phyloP scores from a whole-genome alignment of 2,888 invertebrate species.

The Pollenia griseotomentosa region DNA sequence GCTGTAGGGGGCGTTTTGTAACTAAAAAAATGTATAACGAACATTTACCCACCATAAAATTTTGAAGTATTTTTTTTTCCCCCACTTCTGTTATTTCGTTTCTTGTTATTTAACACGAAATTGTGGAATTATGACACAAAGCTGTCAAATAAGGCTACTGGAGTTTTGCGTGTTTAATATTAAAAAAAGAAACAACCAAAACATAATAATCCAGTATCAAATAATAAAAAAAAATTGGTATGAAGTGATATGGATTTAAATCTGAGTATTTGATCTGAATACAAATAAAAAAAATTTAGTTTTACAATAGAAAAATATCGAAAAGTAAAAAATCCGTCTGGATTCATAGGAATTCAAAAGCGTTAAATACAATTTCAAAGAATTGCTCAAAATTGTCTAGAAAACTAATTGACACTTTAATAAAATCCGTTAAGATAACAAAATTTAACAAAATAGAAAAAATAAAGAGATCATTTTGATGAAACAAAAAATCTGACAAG shows the following conservation, averaged over 20 bases:
- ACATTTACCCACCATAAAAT: constrained; percentile 32
- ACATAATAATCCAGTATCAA: constrained; percentile 2
- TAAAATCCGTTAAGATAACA: constrained; percentile 9
- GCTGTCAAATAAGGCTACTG: constrained; percentile 72
- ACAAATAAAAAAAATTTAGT: constrained; percentile 6
- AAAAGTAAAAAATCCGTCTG: neutral
- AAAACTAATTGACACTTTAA: constrained; percentile 62
- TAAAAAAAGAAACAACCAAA: neutral
- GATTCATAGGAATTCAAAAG: constrained; percentile 50
- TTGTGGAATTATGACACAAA: constrained; percentile 66
- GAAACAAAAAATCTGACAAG: constrained; percentile 8
- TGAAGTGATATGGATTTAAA: constrained; percentile 2
- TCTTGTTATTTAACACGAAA: constrained; percentile 43
- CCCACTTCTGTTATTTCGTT: constrained; percentile 4
- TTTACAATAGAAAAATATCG: constrained; percentile 25
- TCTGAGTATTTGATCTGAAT: constrained; percentile 8
- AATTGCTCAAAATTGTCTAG: constrained; percentile 20
- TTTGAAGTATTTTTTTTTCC: neutral
- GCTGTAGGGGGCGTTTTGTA: neutral
- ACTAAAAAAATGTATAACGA: constrained; percentile 17
- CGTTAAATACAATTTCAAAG: neutral
- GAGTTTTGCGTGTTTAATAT: constrained; percentile 41
- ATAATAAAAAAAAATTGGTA: constrained; percentile 20
- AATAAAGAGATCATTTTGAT: constrained; percentile 31
- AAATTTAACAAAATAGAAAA: neutral